These are phyloP conservation scores for Turnix velox DNA, from an alignment of 2,113 vertebrate genomes.

Conservation along the genomic window DNA sequence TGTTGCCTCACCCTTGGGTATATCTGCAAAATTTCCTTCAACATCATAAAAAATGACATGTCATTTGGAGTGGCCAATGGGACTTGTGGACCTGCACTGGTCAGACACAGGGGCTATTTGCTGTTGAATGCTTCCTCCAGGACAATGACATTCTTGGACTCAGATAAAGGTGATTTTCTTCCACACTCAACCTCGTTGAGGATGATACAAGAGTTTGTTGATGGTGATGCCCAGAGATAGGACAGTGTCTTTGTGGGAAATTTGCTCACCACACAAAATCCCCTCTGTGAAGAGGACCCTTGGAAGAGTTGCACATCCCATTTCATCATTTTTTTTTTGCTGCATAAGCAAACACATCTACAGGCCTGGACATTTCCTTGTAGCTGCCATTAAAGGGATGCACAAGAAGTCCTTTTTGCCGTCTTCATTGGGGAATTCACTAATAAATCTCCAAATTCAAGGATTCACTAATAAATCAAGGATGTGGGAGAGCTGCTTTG, in stretches of 20 bases:
- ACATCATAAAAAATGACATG: slow-evolving; percentile 36
- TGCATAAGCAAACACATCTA: background rate
- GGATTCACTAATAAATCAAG: too few species aligned
- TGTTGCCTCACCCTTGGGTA: slow-evolving; percentile 45
- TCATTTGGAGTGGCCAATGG: background rate
- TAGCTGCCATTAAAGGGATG: background rate
- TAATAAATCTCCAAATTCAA: background rate
- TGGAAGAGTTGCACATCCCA: background rate
- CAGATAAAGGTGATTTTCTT: background rate
- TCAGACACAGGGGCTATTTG: background rate
- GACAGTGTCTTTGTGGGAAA: background rate
- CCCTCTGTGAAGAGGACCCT: background rate
- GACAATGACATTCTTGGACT: background rate
- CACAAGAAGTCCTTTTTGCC: background rate
- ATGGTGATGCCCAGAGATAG: background rate
- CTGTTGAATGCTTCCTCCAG: background rate
- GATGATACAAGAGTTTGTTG: background rate
- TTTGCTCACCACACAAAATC: background rate
- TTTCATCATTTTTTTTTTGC: background rate
- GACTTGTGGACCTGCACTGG: background rate
- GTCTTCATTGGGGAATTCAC: background rate
- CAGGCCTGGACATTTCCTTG: background rate
- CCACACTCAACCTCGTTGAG: fast-evolving
- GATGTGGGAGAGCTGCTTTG: background rate
- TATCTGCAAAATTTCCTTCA: slow-evolving; percentile 51